Percentiles rank a stretch among this genome's conserved stretches.
These are phyloP conservation scores for Oligia fasciuncula DNA, from an alignment of 2,888 invertebrate genomes.

Conservation along the genomic window DNA sequence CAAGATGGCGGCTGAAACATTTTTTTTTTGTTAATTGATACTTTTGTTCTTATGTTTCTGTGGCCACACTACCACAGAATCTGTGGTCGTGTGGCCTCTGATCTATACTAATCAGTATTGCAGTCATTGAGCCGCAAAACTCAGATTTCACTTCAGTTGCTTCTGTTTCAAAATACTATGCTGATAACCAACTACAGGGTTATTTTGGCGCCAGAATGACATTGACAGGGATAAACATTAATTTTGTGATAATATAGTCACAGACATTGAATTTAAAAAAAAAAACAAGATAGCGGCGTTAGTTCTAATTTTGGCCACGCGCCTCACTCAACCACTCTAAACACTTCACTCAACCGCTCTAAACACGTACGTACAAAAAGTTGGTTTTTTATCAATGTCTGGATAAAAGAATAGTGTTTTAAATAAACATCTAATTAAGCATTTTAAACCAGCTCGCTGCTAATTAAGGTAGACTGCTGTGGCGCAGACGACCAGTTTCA, in stretches of 20 bases:
- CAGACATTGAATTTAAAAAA: too few species aligned
- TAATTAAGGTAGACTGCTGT: slow-evolving; percentile 18
- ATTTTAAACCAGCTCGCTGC: not conserved
- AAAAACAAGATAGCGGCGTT: not conserved
- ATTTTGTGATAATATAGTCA: too few species aligned
- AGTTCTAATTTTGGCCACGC: not conserved
- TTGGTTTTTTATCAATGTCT: not conserved
- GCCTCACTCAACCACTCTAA: too few species aligned
- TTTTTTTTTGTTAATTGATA: too few species aligned
- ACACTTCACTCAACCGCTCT: too few species aligned
- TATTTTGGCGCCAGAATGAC: too few species aligned
- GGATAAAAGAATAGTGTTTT: not conserved
- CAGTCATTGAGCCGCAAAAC: slow-evolving; percentile 26
- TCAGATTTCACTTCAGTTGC: slow-evolving; percentile 23
- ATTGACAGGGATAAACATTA: too few species aligned
- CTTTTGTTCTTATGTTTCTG: too few species aligned
- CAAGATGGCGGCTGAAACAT: too few species aligned
- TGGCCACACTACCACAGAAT: too few species aligned
- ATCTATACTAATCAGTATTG: slow-evolving; percentile 31
- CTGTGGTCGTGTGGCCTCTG: not conserved
- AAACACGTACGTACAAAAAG: too few species aligned
- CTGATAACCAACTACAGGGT: too few species aligned
- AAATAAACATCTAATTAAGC: not conserved
- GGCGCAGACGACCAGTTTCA: not conserved
- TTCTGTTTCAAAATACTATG: not conserved